Conservation (phyloP, 37 sponge, comb jelly and placozoan genomes). For the Agelas oroides region DNA sequence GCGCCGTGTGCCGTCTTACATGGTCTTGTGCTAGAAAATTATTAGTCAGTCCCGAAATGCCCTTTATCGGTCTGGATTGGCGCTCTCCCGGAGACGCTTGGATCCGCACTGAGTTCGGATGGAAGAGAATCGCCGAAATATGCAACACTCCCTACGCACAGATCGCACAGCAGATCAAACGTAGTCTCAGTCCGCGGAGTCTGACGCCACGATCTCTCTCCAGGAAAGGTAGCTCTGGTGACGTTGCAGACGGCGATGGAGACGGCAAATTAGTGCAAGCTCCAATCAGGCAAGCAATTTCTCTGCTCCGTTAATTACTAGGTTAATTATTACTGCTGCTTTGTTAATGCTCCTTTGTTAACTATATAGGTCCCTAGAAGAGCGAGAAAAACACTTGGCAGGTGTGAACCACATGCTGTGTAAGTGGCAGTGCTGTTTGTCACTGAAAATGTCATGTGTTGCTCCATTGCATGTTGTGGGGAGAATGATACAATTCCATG, state of each 20-base stretch:
- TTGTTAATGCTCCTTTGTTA: no score
- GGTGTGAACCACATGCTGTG: no score
- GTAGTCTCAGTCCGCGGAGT: background rate
- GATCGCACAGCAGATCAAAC: conserved; percentile 10
- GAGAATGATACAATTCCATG: no score
- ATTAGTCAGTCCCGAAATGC: no score
- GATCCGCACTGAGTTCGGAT: conserved; percentile 53
- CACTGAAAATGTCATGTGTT: no score
- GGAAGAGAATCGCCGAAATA: conserved; percentile 29
- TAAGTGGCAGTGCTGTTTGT: no score
- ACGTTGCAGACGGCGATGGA: background rate
- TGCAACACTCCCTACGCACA: conserved; percentile 4
- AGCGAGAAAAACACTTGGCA: no score
- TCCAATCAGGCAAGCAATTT: conserved; percentile 4
- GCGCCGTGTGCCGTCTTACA: no score
- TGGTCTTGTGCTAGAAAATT: no score
- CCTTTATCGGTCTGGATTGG: conserved; percentile 40
- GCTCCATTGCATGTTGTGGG: no score
- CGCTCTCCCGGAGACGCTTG: conserved; percentile 47
- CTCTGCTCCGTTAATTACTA: background rate
- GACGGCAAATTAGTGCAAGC: background rate
- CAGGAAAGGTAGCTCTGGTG: background rate
- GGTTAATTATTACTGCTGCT: background rate
- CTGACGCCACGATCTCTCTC: background rate
- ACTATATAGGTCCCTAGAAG: no score